Conservation (phyloP, 2,888 invertebrate genomes). For the Cheilosia pagana region DNA sequence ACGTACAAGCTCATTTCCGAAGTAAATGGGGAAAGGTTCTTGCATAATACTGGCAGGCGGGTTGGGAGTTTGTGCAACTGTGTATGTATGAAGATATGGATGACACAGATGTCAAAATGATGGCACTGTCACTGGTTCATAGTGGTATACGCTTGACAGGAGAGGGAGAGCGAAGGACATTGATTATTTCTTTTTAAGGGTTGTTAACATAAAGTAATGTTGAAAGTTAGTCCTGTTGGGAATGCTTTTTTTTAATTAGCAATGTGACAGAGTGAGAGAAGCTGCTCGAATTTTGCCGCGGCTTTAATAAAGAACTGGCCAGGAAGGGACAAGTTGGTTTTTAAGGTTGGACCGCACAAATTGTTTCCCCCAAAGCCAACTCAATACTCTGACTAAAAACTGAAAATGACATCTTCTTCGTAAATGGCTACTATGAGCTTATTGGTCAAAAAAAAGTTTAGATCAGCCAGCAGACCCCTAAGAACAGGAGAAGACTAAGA, state of each 20-base stretch:
- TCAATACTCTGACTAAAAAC: too few species aligned
- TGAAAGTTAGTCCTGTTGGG: neutral
- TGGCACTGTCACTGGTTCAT: conserved; percentile 27
- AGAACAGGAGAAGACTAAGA: too few species aligned
- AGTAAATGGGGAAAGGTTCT: conserved; percentile 16
- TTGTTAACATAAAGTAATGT: conserved; percentile 3
- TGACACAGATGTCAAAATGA: conserved; percentile 64
- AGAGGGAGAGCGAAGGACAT: conserved; percentile 10
- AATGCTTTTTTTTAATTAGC: conserved; percentile 13
- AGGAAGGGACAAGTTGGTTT: too few species aligned
- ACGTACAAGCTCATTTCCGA: neutral
- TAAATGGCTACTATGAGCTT: too few species aligned
- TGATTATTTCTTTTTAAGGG: conserved; percentile 11
- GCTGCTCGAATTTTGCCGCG: too few species aligned
- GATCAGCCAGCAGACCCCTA: too few species aligned
- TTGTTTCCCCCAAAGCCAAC: too few species aligned
- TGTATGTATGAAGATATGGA: conserved; percentile 1
- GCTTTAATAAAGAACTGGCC: too few species aligned
- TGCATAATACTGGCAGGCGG: conserved; percentile 52
- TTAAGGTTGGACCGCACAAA: too few species aligned
- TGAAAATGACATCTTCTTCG: too few species aligned
- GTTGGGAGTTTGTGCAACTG: conserved; percentile 3
- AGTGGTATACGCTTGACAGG: conserved; percentile 11
- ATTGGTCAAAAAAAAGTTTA: too few species aligned
- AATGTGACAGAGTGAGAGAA: neutral